Conservation (phyloP, 2,797 vertebrate genomes). For the Selene dorsalis region DNA sequence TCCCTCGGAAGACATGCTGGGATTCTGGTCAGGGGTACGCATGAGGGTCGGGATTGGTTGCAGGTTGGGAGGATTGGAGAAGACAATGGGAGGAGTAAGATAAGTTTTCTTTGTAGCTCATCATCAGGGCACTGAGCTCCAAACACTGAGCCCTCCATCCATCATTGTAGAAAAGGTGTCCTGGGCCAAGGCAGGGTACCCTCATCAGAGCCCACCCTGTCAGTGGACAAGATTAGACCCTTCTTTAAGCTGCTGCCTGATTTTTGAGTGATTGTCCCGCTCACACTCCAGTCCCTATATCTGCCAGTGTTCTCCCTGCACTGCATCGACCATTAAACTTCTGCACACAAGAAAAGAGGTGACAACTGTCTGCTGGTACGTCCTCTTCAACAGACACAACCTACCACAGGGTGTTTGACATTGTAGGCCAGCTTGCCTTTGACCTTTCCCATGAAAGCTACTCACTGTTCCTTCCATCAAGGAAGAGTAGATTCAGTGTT, state of each 20-base stretch:
- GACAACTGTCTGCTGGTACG: not conserved
- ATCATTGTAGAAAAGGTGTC: slow-evolving; percentile 54
- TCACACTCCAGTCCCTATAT: slow-evolving; percentile 3
- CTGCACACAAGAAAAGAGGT: not conserved
- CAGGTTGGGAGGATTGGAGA: slow-evolving; percentile 21
- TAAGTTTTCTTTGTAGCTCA: slow-evolving; percentile 49
- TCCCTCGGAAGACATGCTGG: slow-evolving; percentile 67
- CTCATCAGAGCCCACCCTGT: slow-evolving; percentile 12
- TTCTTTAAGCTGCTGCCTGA: slow-evolving; percentile 10
- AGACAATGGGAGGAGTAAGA: slow-evolving; percentile 50
- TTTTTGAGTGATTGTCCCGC: slow-evolving; percentile 3
- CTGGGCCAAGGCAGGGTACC: slow-evolving; percentile 40
- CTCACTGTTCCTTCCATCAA: slow-evolving; percentile 5
- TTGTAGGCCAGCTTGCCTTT: slow-evolving; percentile 24
- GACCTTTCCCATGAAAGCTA: slow-evolving; percentile 19
- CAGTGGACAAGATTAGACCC: not conserved
- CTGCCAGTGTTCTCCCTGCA: slow-evolving; percentile 22
- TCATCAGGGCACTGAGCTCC: slow-evolving; percentile 51
- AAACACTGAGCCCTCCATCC: slow-evolving; percentile 55
- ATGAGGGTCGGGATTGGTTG: slow-evolving; percentile 32
- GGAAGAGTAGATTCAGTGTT: slow-evolving; percentile 3
- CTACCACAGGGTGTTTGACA: not conserved
- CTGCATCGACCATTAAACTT: slow-evolving; percentile 12
- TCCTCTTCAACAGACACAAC: not conserved
- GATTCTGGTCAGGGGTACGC: slow-evolving; percentile 57